Base-by-base conservation (phyloP, 1,140 invertebrate species). In the Macrocentrus cingulum region DNA sequence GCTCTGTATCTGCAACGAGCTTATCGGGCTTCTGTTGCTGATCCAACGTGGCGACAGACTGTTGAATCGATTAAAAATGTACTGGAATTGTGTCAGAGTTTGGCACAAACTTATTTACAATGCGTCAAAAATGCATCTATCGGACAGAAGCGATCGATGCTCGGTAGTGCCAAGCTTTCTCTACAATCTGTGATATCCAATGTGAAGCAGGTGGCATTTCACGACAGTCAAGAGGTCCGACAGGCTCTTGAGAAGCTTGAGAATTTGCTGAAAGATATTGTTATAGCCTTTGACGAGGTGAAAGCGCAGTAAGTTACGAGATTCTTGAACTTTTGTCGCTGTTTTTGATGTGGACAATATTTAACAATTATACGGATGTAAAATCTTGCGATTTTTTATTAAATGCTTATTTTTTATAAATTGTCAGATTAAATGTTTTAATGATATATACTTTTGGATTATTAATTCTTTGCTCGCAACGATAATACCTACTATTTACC, bases 1-100 rank as follows among this genome's bases (percentile, higher is more conserved):
- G 81, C 77, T 0, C 86, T 87, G 65, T 84, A 86, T 48, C 76
- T 86, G 16, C 80, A 85, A 34, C 83, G 83, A 74, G 87, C 86
- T 9, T 69, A 75, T 60, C 69, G 56, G 84, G 84, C 69, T 78
- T 80, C 67, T 78, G 80, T 59, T 84, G 82, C 66, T 84, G 84
- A 67, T 84, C 77, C 76, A 82, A 80, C 52, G 64, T 91, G 84
- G 90, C 85, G 80, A 69, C 83, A 77, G 60, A 83, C 81, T 67
- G 56, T 76, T n/a, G 67, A 80, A 42, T 68, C 75, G 15, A 69
- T 76, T n/a, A 54, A 74, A 9, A 75, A 78, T 64, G 79, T 84
- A 0, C 58, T 85, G 0, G 59, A 78, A n/a, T 65, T 84, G 1
- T 83, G 81, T 54, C 19, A 74, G 3, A 67, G 75, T 48, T 66